These are phyloP conservation scores for Himantopus leucocephalus DNA, from an alignment of 2,113 vertebrate species.

Conservation along the genomic window DNA sequence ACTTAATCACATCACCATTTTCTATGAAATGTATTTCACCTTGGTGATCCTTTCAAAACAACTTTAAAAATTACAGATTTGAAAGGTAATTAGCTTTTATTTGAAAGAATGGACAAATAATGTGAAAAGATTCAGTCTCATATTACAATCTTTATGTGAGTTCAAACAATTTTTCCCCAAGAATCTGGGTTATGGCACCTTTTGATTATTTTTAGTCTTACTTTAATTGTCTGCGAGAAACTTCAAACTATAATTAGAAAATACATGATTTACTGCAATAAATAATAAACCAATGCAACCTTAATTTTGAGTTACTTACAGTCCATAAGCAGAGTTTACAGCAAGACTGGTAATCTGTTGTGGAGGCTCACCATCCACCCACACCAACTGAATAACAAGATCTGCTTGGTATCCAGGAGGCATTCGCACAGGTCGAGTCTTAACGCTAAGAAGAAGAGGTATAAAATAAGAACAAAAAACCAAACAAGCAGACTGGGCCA, in stretches of 20 bases:
- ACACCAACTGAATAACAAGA: constrained; percentile 91
- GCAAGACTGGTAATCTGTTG: constrained; percentile 94
- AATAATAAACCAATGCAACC: background rate
- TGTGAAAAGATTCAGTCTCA: background rate
- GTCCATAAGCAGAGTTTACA: constrained; percentile 94
- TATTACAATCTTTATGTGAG: background rate
- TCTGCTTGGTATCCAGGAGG: constrained; percentile 95
- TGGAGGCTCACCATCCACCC: constrained; percentile 92
- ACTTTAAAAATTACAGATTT: background rate
- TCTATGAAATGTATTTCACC: background rate
- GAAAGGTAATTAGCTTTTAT: background rate
- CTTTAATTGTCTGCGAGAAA: background rate
- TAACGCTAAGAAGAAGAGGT: constrained; percentile 77
- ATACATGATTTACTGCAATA: background rate
- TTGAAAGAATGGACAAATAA: background rate
- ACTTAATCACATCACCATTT: background rate
- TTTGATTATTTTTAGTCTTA: background rate
- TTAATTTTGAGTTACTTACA: constrained; percentile 82
- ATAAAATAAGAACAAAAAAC: background rate
- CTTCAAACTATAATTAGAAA: background rate
- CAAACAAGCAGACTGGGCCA: background rate
- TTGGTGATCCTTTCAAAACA: constrained; percentile 4
- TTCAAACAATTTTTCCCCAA: background rate
- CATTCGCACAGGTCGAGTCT: constrained; percentile 86
- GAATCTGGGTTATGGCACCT: background rate